Conservation (phyloP, 1,140 invertebrate genomes). For the Diplogasteroides magnus region DNA sequence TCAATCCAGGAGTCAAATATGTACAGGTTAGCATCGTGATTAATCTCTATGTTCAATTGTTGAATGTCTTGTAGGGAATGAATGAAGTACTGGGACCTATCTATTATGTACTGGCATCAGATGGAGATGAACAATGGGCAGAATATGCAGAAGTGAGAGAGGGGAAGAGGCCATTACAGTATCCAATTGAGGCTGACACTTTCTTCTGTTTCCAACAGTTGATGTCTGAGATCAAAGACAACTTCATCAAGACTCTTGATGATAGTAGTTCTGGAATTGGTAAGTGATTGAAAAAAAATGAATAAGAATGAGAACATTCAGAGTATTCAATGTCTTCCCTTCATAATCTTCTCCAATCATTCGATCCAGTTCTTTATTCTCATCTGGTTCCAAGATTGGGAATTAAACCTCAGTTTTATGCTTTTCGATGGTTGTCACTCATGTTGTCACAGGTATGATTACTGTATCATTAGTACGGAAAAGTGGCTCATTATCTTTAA, state of each 20-base stretch:
- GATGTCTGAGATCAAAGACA: slow-evolving; percentile 93
- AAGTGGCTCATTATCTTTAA: too few relatives aligned
- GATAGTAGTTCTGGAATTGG: slow-evolving; percentile 70
- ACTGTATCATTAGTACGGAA: too few relatives aligned
- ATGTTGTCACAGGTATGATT: slow-evolving; percentile 69
- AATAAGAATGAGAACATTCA: slow-evolving; percentile 5
- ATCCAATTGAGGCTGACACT: slow-evolving; percentile 68
- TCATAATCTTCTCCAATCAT: slow-evolving; percentile 24
- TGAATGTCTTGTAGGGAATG: slow-evolving; percentile 74
- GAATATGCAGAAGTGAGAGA: slow-evolving; percentile 72
- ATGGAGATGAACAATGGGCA: slow-evolving; percentile 65
- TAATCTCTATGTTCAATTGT: slow-evolving; percentile 5
- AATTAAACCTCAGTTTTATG: slow-evolving; percentile 87
- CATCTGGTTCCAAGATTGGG: slow-evolving; percentile 71
- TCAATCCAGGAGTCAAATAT: slow-evolving; percentile 94
- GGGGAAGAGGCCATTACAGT: neutral
- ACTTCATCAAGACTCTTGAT: slow-evolving; percentile 91
- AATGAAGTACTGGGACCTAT: slow-evolving; percentile 98
- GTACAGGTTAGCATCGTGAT: slow-evolving; percentile 67
- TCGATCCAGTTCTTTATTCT: slow-evolving; percentile 71
- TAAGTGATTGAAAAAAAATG: slow-evolving; percentile 31
- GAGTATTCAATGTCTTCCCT: slow-evolving; percentile 32
- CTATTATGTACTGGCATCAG: slow-evolving; percentile 90
- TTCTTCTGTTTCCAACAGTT: slow-evolving; percentile 96
- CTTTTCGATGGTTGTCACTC: slow-evolving; percentile 93